These are phyloP conservation scores for Atractosteus spatula DNA, from an alignment of 2,113 vertebrate species.

Conservation along the genomic window DNA sequence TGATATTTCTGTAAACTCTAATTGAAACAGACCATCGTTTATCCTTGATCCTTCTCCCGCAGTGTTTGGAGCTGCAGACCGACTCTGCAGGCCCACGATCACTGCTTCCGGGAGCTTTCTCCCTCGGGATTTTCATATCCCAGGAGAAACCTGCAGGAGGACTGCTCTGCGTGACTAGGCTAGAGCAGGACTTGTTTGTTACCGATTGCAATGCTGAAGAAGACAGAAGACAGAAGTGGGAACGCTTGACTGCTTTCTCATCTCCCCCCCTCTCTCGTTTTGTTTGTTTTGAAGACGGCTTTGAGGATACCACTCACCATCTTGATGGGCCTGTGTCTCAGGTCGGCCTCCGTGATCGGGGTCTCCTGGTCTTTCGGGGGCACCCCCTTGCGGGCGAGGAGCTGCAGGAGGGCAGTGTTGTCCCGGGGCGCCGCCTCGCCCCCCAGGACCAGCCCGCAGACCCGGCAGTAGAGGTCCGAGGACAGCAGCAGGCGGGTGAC, in stretches of 20 bases:
- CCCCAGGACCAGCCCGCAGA: conserved; percentile 68
- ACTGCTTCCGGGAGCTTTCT: no score
- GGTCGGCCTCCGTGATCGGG: conserved; percentile 72
- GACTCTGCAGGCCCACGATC: no score
- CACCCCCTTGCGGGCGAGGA: conserved; percentile 65
- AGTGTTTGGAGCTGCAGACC: no score
- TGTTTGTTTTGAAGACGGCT: not conserved
- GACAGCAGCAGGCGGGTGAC: conserved; percentile 81
- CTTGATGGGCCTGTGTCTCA: conserved; percentile 80
- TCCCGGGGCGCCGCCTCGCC: conserved; percentile 59
- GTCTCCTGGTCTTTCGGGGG: conserved; percentile 63
- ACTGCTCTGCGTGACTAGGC: not conserved
- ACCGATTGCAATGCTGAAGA: not conserved
- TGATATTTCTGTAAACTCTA: no score
- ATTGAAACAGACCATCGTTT: no score
- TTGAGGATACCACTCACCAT: conserved; percentile 67
- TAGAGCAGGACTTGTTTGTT: not conserved
- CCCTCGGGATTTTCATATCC: no score
- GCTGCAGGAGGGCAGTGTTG: conserved; percentile 66
- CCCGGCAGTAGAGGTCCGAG: conserved; percentile 82
- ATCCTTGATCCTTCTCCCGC: no score
- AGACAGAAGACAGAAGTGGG: not conserved
- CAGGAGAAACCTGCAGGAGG: not conserved
- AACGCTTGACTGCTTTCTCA: not conserved
- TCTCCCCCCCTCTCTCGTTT: not conserved